Percentiles rank a stretch among this genome's conserved stretches.
phyloP scores from a whole-genome alignment of 1,140 invertebrate genomes.

The Scaptodrosophila lebanonensis region DNA sequence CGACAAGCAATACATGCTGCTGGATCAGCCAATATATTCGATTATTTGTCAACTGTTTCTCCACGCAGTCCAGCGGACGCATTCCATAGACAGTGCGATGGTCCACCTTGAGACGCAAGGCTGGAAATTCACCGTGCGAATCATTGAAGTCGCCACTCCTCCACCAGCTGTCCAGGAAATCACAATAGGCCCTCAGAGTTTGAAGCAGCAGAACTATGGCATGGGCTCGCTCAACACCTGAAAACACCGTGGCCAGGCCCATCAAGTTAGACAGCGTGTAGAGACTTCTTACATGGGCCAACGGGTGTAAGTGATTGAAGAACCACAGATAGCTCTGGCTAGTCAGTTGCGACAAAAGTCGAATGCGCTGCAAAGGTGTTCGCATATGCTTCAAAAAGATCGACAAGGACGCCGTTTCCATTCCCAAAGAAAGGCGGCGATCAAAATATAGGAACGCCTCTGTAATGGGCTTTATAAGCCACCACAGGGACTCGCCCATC shows the following conservation, averaged over 20 bases:
- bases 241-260: not conserved
- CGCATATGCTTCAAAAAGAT: not conserved
- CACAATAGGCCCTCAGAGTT: conserved; percentile 22
- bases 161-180: conserved; percentile 35
- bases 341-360: conserved; percentile 6
- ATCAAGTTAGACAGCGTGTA: not conserved
- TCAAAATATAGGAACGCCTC: conserved; percentile 22
- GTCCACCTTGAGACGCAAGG: not conserved
- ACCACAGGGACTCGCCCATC: conserved; percentile 3
- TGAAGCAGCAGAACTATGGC: conserved; percentile 14
- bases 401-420: not conserved
- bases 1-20: conserved; percentile 1
- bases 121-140: conserved; percentile 18
- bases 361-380: not conserved
- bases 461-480: conserved; percentile 29
- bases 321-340: not conserved
- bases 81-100: conserved; percentile 8
- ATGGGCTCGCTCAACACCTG: not conserved
- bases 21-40: conserved; percentile 5
- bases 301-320: not conserved
- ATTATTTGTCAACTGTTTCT: not conserved
- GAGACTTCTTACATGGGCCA: conserved; percentile 9
- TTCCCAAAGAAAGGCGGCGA: not conserved
- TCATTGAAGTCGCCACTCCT: conserved; percentile 21
- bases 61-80: fast-evolving